phyloP scores from a whole-genome alignment of 2,888 invertebrate genomes.

The Diaphora mendica region DNA sequence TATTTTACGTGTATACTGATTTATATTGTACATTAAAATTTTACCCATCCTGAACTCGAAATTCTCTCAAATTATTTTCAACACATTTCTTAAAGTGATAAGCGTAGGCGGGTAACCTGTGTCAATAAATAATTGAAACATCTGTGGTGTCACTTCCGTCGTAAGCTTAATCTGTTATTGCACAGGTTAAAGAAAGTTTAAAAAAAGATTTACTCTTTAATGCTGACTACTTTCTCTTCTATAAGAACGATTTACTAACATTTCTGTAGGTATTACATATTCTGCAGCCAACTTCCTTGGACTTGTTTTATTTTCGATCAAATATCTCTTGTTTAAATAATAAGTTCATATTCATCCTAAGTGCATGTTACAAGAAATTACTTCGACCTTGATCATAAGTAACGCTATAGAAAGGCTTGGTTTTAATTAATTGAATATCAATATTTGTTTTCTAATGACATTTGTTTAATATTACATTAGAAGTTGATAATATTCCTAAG shows the following conservation, averaged over 20 bases:
- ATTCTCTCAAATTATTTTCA: background rate
- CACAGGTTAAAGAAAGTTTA: background rate
- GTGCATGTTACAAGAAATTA: background rate
- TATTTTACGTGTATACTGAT: background rate
- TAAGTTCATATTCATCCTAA: background rate
- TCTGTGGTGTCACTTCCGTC: background rate
- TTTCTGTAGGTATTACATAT: background rate
- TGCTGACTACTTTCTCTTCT: background rate
- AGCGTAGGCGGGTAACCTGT: background rate
- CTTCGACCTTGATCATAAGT: background rate
- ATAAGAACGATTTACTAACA: background rate
- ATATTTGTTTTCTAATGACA: background rate
- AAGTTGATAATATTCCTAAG: background rate
- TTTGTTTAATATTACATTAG: background rate
- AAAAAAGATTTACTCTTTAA: background rate
- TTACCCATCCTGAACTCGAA: background rate
- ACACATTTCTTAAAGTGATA: background rate
- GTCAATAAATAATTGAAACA: background rate
- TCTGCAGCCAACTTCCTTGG: background rate
- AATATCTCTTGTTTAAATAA: background rate
- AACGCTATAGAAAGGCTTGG: background rate
- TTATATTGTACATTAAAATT: background rate
- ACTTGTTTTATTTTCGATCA: background rate
- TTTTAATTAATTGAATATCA: background rate
- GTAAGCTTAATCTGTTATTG: background rate